Evolutionary conservation across 2,888 invertebrate genomes (phyloP).

Genomic region (Amphiduros pacificus): DNA sequence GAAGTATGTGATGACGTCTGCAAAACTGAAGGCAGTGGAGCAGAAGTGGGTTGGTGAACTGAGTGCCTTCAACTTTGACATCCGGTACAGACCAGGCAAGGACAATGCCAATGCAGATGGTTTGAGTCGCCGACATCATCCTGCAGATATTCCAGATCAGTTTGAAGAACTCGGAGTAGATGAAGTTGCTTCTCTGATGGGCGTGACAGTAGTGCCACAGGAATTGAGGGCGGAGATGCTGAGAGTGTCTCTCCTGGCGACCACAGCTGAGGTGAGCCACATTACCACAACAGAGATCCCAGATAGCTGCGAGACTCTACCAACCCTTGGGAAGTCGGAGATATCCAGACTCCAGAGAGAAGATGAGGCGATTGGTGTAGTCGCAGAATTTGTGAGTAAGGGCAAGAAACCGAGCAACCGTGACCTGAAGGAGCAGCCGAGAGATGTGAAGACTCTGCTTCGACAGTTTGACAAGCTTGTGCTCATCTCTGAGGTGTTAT

Average conservation of each 20-base stretch:
- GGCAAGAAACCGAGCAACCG: background rate
- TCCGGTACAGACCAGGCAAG: background rate
- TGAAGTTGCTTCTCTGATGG: background rate
- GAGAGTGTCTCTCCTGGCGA: background rate
- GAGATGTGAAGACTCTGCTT: background rate
- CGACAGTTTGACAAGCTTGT: background rate
- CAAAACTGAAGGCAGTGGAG: slow-evolving; percentile 1
- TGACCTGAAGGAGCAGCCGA: background rate
- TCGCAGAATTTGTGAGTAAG: background rate
- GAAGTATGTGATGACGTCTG: slow-evolving; percentile 3
- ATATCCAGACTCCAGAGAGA: background rate
- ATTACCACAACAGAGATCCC: no score
- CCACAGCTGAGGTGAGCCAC: no score
- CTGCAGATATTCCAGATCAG: background rate
- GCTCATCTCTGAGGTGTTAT: background rate
- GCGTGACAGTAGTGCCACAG: background rate
- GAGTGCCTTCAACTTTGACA: background rate
- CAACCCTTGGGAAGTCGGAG: background rate
- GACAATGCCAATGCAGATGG: background rate
- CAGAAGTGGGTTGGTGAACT: background rate
- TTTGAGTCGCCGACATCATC: background rate
- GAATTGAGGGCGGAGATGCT: background rate
- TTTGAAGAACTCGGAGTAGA: background rate
- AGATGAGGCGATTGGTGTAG: background rate
- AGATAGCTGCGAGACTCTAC: background rate